phyloP scores from a whole-genome alignment of 2,888 invertebrate genomes.

The Eueremaeus valkanovi region DNA sequence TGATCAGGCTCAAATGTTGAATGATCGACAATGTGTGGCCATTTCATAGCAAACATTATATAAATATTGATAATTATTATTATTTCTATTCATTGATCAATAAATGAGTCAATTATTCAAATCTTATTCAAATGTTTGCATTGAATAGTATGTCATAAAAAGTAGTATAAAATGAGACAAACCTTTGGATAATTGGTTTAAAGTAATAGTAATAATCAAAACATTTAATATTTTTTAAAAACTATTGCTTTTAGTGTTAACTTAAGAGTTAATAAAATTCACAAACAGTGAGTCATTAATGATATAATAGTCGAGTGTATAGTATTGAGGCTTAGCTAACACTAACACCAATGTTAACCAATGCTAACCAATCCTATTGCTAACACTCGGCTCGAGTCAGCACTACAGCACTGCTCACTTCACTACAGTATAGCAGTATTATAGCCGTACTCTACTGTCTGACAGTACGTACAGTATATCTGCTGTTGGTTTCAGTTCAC shows the following conservation, averaged over 20 bases:
- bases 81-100: not conserved
- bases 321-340: no score
- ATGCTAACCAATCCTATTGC: not conserved
- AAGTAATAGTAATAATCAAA: not conserved
- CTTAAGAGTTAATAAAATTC: not conserved
- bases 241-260: not conserved
- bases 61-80: no score
- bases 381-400: not conserved
- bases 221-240: not conserved
- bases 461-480: no score
- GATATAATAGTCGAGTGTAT: not conserved
- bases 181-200: not conserved
- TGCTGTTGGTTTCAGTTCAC: no score
- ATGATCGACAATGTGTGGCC: conserved; percentile 1
- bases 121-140: no score
- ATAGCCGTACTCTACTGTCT: no score
- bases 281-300: conserved; percentile 10
- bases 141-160: not conserved
- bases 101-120: not conserved
- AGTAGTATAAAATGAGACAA: not conserved
- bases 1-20: no score
- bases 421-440: no score
- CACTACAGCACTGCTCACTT: not conserved
- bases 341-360: no score
- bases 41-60: conserved; percentile 21